Percentiles rank a stretch among this genome's conserved stretches.
These are phyloP conservation scores for Panagrolaimus sp. DNA, from an alignment of 1,140 invertebrate genomes.

Conservation along the genomic window DNA sequence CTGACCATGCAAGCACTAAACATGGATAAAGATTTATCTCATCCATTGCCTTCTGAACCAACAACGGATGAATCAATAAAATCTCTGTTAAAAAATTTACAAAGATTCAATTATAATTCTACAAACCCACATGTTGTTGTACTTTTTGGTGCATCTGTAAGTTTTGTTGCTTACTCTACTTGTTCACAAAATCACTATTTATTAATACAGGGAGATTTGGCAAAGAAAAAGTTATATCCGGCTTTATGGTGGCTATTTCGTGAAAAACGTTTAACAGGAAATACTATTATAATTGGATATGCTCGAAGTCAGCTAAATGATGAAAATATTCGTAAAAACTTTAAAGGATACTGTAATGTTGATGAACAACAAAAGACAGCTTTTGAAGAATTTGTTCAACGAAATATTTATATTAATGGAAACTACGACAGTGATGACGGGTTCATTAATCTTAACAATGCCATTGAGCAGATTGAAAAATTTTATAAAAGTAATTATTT, in stretches of 20 bases:
- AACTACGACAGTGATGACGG: conserved; percentile 53
- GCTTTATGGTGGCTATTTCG: conserved; percentile 74
- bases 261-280: conserved; percentile 73
- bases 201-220: conserved; percentile 73
- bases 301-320: conserved; percentile 77
- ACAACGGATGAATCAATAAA: conserved; percentile 51
- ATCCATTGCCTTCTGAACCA: conserved; percentile 50
- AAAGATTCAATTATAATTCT: conserved; percentile 35
- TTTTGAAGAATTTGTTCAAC: conserved; percentile 78
- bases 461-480: conserved; percentile 48
- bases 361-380: conserved; percentile 66
- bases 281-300: conserved; percentile 86
- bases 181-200: background rate
- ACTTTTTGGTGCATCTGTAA: conserved; percentile 60
- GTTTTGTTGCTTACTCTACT: conserved; percentile 18
- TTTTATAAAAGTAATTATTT: conserved; percentile 42
- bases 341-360: conserved; percentile 57
- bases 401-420: conserved; percentile 72
- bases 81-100: conserved; percentile 50
- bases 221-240: conserved; percentile 97
- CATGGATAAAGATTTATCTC: conserved; percentile 8
- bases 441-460: conserved; percentile 38
- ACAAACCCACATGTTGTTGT: conserved; percentile 59
- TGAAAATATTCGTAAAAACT: conserved; percentile 66
- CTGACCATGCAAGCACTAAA: background rate